A percentile compares a stretch with the other conserved stretches of the same genome.
phyloP scores from a whole-genome alignment of 1,140 invertebrate species.

The Pararge aegeria region DNA sequence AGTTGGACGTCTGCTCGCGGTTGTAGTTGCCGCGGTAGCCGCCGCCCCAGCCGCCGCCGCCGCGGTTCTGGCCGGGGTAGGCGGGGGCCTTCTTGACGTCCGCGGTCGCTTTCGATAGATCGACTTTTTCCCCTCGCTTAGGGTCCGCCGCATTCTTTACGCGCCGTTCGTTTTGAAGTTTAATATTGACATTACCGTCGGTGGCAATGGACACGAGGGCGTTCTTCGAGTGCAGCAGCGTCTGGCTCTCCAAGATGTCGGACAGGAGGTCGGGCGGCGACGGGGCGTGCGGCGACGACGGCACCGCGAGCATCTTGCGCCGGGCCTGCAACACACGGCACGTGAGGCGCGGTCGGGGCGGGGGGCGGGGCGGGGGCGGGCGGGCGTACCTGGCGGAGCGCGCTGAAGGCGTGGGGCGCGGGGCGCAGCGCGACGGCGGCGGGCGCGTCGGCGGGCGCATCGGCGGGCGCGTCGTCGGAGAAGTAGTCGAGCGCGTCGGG shows the following conservation, averaged over 20 bases:
- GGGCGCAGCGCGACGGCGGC: slow-evolving; percentile 68
- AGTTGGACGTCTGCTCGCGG: slow-evolving; percentile 63
- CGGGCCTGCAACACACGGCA: slow-evolving; percentile 62
- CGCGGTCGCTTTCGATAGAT: no score
- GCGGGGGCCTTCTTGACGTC: no score
- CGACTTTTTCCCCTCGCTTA: no score
- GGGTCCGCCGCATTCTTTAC: no score
- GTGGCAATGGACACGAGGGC: no score
- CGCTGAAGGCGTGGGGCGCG: slow-evolving; percentile 60
- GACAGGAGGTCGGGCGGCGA: slow-evolving; percentile 80
- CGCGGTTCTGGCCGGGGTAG: slow-evolving; percentile 75
- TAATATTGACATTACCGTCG: no score
- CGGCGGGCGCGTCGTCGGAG: slow-evolving; percentile 68
- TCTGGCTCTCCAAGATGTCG: slow-evolving; percentile 87
- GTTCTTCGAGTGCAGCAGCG: slow-evolving; percentile 85
- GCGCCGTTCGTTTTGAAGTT: no score
- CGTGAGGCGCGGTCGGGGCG: slow-evolving; percentile 59
- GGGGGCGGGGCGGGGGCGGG: slow-evolving; percentile 68
- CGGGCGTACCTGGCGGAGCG: slow-evolving; percentile 67
- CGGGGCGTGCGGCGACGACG: slow-evolving; percentile 54
- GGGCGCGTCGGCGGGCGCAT: slow-evolving; percentile 48
- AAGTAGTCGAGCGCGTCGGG: slow-evolving; percentile 84
- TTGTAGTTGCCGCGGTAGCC: slow-evolving; percentile 65
- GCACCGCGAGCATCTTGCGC: slow-evolving; percentile 72
- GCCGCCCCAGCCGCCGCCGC: slow-evolving; percentile 69